Evolutionary conservation across 2,113 vertebrate species (phyloP).

Genomic region (Alosa alosa): DNA sequence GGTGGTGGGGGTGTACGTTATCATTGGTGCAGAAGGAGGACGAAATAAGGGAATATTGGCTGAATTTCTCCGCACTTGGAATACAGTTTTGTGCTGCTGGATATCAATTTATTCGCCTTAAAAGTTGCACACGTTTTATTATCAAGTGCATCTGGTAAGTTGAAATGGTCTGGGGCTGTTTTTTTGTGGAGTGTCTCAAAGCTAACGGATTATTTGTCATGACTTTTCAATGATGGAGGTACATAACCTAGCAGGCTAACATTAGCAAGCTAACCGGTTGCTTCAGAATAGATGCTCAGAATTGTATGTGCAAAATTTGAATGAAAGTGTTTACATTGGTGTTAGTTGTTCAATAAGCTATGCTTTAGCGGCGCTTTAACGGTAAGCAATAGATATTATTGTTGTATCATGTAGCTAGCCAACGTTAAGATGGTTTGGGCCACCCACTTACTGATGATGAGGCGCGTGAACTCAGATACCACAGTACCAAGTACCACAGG

Average conservation of each 20-base stretch:
- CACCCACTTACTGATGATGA: slow-evolving; percentile 17
- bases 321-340: slow-evolving; percentile 21
- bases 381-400: not conserved
- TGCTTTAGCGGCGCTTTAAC: not conserved
- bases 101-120: slow-evolving; percentile 33
- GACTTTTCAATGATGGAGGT: slow-evolving; percentile 69
- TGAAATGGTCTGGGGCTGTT: not conserved
- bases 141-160: slow-evolving; percentile 60
- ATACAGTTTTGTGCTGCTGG: slow-evolving; percentile 32
- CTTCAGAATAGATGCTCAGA: not conserved
- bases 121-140: slow-evolving; percentile 32
- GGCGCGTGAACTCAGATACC: slow-evolving; percentile 6
- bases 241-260: slow-evolving; percentile 58
- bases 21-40: slow-evolving; percentile 67
- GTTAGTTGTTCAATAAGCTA: not conserved
- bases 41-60: slow-evolving; percentile 46
- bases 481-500: not conserved
- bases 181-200: slow-evolving; percentile 8
- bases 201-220: slow-evolving; percentile 72
- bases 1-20: slow-evolving; percentile 61
- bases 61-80: slow-evolving; percentile 42
- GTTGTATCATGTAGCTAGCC: not conserved
- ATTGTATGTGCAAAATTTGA: not conserved
- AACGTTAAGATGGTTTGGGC: slow-evolving; percentile 13
- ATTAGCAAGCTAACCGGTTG: slow-evolving; percentile 23